These are phyloP conservation scores for Eilema griseolum DNA, from an alignment of 2,888 invertebrate species.

Conservation along the genomic window DNA sequence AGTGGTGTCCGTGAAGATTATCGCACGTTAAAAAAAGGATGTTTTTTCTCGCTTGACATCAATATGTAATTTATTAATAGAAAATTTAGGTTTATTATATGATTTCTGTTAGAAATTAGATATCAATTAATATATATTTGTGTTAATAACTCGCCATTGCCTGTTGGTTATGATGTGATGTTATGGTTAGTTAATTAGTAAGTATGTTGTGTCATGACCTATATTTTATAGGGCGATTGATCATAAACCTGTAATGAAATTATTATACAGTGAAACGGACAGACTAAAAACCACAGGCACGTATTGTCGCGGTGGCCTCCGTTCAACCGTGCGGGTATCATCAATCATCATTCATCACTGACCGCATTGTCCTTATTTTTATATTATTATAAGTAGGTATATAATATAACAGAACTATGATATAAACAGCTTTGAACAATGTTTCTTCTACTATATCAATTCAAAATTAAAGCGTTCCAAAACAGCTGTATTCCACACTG, in stretches of 20 bases:
- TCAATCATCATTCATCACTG: constrained; percentile 2
- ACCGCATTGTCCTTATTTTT: constrained; percentile 4
- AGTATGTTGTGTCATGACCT: neutral
- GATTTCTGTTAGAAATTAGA: too few relatives aligned
- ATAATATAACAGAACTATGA: neutral
- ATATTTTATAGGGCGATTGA: neutral
- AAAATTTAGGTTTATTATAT: too few relatives aligned
- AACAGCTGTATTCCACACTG: neutral
- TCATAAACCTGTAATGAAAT: neutral
- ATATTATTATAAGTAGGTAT: neutral
- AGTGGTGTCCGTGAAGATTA: too few relatives aligned
- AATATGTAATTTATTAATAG: too few relatives aligned
- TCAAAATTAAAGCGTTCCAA: neutral
- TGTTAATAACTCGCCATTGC: too few relatives aligned
- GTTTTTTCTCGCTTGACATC: too few relatives aligned
- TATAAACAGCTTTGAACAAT: neutral
- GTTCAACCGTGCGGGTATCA: constrained; percentile 7
- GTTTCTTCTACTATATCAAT: neutral
- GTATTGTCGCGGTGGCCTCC: neutral
- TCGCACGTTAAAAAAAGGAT: too few relatives aligned
- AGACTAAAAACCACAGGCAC: constrained; percentile 1
- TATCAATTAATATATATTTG: too few relatives aligned
- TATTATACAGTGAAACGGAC: neutral
- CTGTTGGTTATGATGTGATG: too few relatives aligned
- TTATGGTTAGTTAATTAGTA: neutral